phyloP scores from a whole-genome alignment of 2,113 vertebrate genomes.

The Bagarius yarrelli region DNA sequence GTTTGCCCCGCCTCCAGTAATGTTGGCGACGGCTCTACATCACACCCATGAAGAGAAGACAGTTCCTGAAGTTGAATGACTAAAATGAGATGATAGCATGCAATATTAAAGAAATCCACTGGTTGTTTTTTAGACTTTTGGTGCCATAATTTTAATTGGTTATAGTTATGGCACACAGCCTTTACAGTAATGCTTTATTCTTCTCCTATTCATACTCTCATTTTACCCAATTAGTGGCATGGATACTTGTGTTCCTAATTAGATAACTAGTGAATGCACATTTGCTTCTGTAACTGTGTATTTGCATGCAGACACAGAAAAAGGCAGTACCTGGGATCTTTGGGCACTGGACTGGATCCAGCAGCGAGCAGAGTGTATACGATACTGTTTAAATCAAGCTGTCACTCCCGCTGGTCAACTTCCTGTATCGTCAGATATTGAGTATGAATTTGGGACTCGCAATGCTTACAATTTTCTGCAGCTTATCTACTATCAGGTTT shows the following conservation, averaged over 20 bases:
- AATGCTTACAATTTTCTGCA: conserved; percentile 96
- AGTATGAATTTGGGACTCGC: conserved; percentile 79
- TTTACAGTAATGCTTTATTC: neutral
- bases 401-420: conserved; percentile 72
- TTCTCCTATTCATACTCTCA: neutral
- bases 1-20: neutral
- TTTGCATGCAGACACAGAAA: conserved; percentile 49
- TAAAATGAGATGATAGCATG: neutral
- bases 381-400: conserved; percentile 70
- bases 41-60: neutral
- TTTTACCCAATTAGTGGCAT: neutral
- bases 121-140: neutral
- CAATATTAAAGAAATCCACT: neutral
- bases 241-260: neutral
- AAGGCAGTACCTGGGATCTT: conserved; percentile 72
- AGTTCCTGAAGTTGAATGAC: neutral
- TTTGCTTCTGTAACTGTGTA: conserved; percentile 1
- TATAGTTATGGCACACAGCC: neutral
- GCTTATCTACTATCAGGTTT: conserved; percentile 88
- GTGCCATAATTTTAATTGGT: neutral
- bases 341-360: conserved; percentile 74
- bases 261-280: neutral
- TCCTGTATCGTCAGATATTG: conserved; percentile 75
- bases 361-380: conserved; percentile 81
- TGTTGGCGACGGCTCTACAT: neutral